Conservation (phyloP, 2,888 invertebrate genomes). For the Caenorhabditis sp. region DNA sequence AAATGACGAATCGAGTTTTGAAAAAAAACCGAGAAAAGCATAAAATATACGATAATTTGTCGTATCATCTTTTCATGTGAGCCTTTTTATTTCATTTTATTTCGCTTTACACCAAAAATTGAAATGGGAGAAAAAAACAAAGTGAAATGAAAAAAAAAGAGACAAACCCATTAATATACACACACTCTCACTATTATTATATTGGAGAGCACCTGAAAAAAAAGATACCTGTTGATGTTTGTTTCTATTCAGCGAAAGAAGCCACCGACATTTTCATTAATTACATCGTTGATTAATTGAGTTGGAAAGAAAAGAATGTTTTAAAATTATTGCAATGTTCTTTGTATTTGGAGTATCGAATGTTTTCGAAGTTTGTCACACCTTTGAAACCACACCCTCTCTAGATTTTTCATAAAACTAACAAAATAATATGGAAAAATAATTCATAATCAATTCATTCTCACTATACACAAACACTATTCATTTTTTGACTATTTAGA, state of each 20-base stretch:
- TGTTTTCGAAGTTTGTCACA: no score
- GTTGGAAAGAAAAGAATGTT: no score
- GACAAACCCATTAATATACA: not conserved
- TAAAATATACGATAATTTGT: constrained; percentile 1
- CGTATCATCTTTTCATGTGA: not conserved
- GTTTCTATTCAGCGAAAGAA: not conserved
- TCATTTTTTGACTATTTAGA: no score
- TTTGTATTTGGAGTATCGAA: no score
- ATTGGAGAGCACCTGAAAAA: not conserved
- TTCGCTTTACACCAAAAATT: constrained; percentile 1
- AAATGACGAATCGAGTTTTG: not conserved
- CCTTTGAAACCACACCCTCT: no score
- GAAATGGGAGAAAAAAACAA: not conserved
- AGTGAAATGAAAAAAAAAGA: not conserved
- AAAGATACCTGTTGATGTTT: constrained; percentile 1
- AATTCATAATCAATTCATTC: no score
- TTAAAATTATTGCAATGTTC: no score
- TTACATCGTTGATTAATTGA: not conserved
- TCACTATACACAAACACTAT: no score
- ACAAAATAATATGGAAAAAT: no score
- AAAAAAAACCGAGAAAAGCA: not conserved
- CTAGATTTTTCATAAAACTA: no score
- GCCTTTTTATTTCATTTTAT: not conserved
- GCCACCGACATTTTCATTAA: not conserved
- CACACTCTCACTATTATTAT: not conserved